These are phyloP conservation scores for Schizaphis graminum DNA, from an alignment of 2,888 invertebrate species.

Conservation along the genomic window DNA sequence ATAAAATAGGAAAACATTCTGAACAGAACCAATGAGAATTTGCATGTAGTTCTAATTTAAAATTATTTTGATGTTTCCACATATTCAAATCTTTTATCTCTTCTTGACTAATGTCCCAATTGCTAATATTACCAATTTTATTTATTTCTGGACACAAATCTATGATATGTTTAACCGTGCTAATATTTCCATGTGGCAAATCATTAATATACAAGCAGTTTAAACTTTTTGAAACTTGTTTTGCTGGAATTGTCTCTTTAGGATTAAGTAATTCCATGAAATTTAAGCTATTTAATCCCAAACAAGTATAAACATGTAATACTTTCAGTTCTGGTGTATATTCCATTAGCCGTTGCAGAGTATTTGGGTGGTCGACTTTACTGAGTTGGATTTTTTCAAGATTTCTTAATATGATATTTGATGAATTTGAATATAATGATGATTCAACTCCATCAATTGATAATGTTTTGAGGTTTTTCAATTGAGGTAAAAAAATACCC, in stretches of 20 bases:
- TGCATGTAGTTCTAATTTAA: constrained; percentile 71
- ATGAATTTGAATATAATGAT: constrained; percentile 61
- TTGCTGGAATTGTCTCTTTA: constrained; percentile 65
- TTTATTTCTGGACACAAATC: constrained; percentile 70
- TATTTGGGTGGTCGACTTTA: constrained; percentile 70
- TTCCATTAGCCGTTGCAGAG: constrained; percentile 70
- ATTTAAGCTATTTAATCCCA: constrained; percentile 71
- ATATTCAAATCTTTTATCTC: constrained; percentile 70
- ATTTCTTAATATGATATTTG: constrained; percentile 69
- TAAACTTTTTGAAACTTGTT: constrained; percentile 64
- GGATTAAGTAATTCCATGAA: constrained; percentile 69
- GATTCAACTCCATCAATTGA: constrained; percentile 70
- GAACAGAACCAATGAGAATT: constrained; percentile 72
- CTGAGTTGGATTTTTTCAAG: constrained; percentile 71
- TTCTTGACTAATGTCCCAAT: constrained; percentile 71
- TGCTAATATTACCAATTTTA: constrained; percentile 71
- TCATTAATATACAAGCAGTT: constrained; percentile 72
- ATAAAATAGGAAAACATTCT: constrained; percentile 67
- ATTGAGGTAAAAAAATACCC: constrained; percentile 70
- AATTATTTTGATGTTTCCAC: constrained; percentile 70
- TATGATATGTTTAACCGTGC: constrained; percentile 70
- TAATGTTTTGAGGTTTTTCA: constrained; percentile 70
- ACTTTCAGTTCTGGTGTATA: constrained; percentile 70
- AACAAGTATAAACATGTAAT: constrained; percentile 71
- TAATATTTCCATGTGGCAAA: constrained; percentile 70